A percentile compares a stretch with the other conserved stretches of the same genome.
Evolutionary conservation across 2,888 invertebrate species (phyloP).

Genomic region (Helicoverpa assulta): DNA sequence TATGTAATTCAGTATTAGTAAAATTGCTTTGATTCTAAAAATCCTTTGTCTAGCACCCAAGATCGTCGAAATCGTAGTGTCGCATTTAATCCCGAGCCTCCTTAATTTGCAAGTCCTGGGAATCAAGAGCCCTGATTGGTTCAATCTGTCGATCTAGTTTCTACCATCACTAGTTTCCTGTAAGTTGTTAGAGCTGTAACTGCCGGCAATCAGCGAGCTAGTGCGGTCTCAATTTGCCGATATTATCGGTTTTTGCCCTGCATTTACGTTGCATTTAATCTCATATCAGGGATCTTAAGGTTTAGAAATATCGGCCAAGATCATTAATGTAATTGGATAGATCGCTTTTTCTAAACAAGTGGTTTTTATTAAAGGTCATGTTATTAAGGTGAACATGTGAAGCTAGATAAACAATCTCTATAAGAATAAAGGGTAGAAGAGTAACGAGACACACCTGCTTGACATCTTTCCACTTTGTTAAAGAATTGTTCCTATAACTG

Average conservation of each 20-base stretch:
- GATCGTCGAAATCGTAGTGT: constrained; percentile 5
- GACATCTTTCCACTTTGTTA: no score
- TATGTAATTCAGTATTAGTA: background rate
- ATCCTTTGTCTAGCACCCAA: background rate
- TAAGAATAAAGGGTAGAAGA: no score
- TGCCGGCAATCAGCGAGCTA: constrained; percentile 42
- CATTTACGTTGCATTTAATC: constrained; percentile 28
- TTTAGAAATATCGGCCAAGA: constrained; percentile 33
- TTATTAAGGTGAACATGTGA: background rate
- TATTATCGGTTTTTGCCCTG: constrained; percentile 51
- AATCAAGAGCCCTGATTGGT: constrained; percentile 27
- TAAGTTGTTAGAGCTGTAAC: constrained; percentile 32
- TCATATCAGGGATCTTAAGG: constrained; percentile 30
- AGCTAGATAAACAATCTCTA: background rate
- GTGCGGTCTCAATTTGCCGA: constrained; percentile 46
- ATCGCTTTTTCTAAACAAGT: background rate
- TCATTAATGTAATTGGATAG: constrained; percentile 13
- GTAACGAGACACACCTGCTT: no score
- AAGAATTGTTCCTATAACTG: no score
- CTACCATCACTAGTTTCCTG: constrained; percentile 34
- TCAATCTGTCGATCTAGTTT: constrained; percentile 30
- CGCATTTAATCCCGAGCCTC: constrained; percentile 18
- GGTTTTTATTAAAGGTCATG: background rate
- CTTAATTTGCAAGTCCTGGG: constrained; percentile 34
- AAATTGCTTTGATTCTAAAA: background rate